Percentiles rank a stretch among this genome's conserved stretches.
phyloP scores from a whole-genome alignment of 1,140 invertebrate species.

The Paramacrobiotus metropolitanus region DNA sequence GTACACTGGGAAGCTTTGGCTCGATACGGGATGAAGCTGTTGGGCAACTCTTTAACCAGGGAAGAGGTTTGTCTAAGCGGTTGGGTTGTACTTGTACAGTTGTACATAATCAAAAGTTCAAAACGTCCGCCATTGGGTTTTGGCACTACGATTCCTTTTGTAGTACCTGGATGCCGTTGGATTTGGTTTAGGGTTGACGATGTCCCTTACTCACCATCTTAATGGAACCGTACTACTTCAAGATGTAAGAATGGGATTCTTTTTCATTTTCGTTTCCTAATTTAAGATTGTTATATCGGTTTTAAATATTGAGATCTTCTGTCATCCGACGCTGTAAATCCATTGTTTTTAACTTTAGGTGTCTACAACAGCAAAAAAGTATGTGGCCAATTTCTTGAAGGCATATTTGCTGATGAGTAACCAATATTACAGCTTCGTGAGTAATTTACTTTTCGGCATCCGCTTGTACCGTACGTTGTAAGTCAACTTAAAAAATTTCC shows the following conservation, averaged over 20 bases:
- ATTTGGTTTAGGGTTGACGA: neutral
- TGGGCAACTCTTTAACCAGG: neutral
- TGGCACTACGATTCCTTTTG: neutral
- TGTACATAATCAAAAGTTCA: too few relatives aligned
- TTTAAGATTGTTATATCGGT: too few relatives aligned
- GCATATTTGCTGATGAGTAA: neutral
- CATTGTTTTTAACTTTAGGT: neutral
- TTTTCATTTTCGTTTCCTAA: too few relatives aligned
- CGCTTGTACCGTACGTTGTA: neutral
- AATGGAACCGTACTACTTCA: neutral
- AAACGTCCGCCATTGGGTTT: too few relatives aligned
- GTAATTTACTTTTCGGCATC: neutral
- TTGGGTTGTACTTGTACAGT: too few relatives aligned
- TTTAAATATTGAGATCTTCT: too few relatives aligned
- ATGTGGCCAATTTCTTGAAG: neutral
- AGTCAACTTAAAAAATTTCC: neutral
- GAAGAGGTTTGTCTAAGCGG: too few relatives aligned
- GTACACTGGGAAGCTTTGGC: conserved; percentile 1
- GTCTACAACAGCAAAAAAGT: neutral
- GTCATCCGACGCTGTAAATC: too few relatives aligned
- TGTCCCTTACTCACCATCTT: neutral
- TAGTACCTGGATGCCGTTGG: conserved; percentile 1
- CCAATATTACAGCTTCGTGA: conserved; percentile 2
- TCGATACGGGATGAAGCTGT: neutral
- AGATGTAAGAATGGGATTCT: conserved; percentile 3